phyloP scores from a whole-genome alignment of 2,797 vertebrate species.

The Emydoidea blandingii region DNA sequence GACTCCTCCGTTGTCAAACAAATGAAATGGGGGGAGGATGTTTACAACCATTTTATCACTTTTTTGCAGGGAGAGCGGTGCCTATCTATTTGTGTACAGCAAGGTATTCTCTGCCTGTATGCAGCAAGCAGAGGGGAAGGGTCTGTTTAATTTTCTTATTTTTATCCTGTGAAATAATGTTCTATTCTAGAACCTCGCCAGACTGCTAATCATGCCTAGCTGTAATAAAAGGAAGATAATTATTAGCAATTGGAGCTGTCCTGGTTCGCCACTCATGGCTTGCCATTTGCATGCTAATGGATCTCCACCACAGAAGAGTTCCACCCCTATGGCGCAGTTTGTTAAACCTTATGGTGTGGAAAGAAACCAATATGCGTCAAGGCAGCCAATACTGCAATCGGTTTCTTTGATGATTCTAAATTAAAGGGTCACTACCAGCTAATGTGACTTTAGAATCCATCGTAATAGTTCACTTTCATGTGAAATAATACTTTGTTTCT shows the following conservation, averaged over 20 bases:
- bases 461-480: neutral
- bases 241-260: constrained; percentile 37
- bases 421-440: neutral
- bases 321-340: neutral
- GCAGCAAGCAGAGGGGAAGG: neutral
- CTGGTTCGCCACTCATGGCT: constrained; percentile 13
- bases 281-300: constrained; percentile 19
- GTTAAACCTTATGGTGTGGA: constrained; percentile 2
- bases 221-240: neutral
- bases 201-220: constrained; percentile 20
- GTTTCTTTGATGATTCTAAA: neutral
- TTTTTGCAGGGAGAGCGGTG: neutral
- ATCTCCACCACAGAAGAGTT: neutral
- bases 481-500: neutral
- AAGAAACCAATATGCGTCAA: neutral
- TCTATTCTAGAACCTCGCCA: constrained; percentile 18
- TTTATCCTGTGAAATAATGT: neutral
- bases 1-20: neutral
- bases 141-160: neutral
- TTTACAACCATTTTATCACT: neutral
- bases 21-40: neutral
- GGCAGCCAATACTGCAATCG: neutral
- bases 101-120: neutral
- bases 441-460: neutral
- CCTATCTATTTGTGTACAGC: fast-evolving